phyloP scores from a whole-genome alignment of 2,888 invertebrate genomes.

The Rhopalosiphum nymphaeae region DNA sequence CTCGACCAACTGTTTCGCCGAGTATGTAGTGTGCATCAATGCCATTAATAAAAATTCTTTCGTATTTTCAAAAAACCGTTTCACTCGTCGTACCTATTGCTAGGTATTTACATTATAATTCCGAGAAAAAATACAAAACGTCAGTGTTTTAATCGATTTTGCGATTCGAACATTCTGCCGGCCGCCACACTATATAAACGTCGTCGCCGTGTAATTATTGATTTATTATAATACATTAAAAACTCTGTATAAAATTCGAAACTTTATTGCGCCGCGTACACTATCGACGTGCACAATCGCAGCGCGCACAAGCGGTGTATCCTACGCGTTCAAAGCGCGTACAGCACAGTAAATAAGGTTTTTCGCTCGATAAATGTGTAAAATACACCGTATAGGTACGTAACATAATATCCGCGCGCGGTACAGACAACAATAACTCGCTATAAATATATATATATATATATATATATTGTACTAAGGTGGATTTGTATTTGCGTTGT shows the following conservation, averaged over 20 bases:
- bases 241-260: not conserved
- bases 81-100: not conserved
- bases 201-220: not conserved
- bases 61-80: not conserved
- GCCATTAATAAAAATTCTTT: not conserved
- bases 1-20: not conserved
- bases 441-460: not conserved
- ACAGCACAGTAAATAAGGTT: not conserved
- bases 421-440: not conserved
- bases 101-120: not conserved
- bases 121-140: not conserved
- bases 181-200: not conserved
- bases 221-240: not conserved
- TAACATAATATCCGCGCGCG: not conserved
- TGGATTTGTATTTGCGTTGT: not conserved
- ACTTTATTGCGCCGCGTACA: not conserved
- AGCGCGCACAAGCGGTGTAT: not conserved
- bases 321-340: not conserved
- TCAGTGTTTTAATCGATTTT: not conserved
- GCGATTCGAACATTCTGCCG: not conserved
- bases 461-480: not conserved
- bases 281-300: not conserved
- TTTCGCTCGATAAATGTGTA: not conserved
- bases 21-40: not conserved
- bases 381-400: not conserved